Evolutionary conservation across 2,113 vertebrate genomes (phyloP).

Genomic region (Copsychus sechellarum): DNA sequence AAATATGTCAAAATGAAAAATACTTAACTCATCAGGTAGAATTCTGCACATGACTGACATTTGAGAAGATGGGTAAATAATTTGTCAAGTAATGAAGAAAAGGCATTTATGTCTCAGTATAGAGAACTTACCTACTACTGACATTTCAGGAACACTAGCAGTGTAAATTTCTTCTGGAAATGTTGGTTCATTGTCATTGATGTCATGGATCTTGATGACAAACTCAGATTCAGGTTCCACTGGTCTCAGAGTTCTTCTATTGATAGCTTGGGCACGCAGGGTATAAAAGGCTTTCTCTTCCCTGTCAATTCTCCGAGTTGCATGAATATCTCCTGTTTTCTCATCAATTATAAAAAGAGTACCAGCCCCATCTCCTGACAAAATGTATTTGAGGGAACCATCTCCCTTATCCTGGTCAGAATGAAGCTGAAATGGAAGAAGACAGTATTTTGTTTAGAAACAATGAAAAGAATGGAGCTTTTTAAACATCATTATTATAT

Average conservation of each 20-base stretch:
- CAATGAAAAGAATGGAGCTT: not conserved
- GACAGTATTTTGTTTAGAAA: not conserved
- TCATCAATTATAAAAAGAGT: slow-evolving; percentile 86
- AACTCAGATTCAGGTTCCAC: slow-evolving; percentile 85
- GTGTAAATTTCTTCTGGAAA: slow-evolving; percentile 82
- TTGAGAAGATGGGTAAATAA: not conserved
- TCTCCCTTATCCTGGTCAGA: slow-evolving; percentile 85
- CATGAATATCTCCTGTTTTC: slow-evolving; percentile 85
- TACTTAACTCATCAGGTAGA: not conserved
- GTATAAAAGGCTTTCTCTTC: slow-evolving; percentile 86
- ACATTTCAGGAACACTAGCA: slow-evolving; percentile 85
- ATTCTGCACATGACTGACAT: not conserved
- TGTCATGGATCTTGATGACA: slow-evolving; percentile 87
- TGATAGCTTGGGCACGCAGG: slow-evolving; percentile 83
- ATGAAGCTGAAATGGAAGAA: slow-evolving; percentile 76
- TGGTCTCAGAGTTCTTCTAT: slow-evolving; percentile 80
- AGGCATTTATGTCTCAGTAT: not conserved
- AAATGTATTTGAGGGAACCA: slow-evolving; percentile 82
- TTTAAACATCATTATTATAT: not conserved
- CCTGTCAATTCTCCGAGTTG: slow-evolving; percentile 83
- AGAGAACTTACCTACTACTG: slow-evolving; percentile 80
- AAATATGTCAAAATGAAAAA: not conserved
- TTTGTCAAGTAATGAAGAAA: not conserved
- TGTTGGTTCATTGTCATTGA: slow-evolving; percentile 84
- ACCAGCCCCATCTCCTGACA: slow-evolving; percentile 84